Evolutionary conservation across 2,888 invertebrate species (phyloP), one percentile per base, ranked within the genome.

Genomic region (Andrena bicolor): DNA sequence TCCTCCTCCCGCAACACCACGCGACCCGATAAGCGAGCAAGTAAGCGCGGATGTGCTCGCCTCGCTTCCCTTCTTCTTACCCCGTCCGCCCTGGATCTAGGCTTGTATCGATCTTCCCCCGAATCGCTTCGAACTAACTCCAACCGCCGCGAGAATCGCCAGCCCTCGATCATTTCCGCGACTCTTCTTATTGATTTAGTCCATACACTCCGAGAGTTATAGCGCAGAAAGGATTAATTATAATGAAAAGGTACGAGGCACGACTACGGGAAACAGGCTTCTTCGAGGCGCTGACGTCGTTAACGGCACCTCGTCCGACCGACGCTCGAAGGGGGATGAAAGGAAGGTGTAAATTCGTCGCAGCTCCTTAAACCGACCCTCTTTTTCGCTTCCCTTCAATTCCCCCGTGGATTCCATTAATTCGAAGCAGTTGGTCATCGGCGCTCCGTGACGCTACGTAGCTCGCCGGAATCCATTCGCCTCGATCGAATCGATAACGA

Each of bases 331-430:
- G 20, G 60, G 60, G 49, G 58, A 13, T 48, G 68, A 56, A 61
- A 51, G 63, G 71, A 35, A 70, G 77, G 23, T 71, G 76, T 79
- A 77, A 84, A 85, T 85, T 72, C 79, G 75, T 82, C 79, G 76
- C 79, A 71, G 66, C 73, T 82, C 76, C 79, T 83, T 83, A 81
- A 81, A 78, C 66, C 70, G 56, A 64, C 63, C 58, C 66, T 23
- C 66, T 61, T 79, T 82, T 76, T 56, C 60, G 28, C 69, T 41
- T n/a, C 64, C 53, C 49, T 41, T 69, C 23, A 16, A 51, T 69
- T 56, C 35, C 56, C 16, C 41, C 66, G n/a, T 53, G 83, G 66
- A 73, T 81, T 70, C 73, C 79, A 76, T 84, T 83, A 82, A 79
- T 84, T 69, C 73, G 68, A 60, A 79, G 49, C 51, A 71, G 61